These are phyloP conservation scores for Leptinotarsa defecta DNA, from an alignment of 1,140 invertebrate species.

Conservation along the genomic window DNA sequence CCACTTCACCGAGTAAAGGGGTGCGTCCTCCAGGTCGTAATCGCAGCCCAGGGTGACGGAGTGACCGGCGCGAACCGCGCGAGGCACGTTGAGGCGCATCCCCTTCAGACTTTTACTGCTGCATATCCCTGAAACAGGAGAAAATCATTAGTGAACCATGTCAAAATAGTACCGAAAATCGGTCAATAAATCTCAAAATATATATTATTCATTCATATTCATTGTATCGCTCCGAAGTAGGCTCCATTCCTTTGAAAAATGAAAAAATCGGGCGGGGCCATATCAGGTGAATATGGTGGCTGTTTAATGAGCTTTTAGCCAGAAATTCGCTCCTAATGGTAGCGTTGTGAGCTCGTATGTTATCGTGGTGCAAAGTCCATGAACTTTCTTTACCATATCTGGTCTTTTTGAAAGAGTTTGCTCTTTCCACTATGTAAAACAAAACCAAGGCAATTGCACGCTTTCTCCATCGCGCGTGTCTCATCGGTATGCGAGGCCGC, in stretches of 20 bases:
- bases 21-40: slow-evolving; percentile 77
- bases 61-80: slow-evolving; percentile 70
- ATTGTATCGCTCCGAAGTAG: not conserved
- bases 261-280: no score
- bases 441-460: no score
- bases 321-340: no score
- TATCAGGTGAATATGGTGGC: no score
- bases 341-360: no score
- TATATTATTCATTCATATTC: no score
- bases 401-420: no score
- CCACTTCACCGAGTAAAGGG: slow-evolving; percentile 85
- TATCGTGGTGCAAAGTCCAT: not conserved
- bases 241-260: not conserved
- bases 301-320: no score
- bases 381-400: not conserved
- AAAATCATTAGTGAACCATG: not conserved
- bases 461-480: no score
- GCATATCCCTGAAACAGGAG: slow-evolving; percentile 44
- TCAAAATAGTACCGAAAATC: not conserved
- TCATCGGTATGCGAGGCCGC: no score
- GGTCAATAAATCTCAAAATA: not conserved
- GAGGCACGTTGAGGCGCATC: slow-evolving; percentile 69
- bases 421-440: no score
- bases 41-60: slow-evolving; percentile 74
- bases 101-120: slow-evolving; percentile 55